These are phyloP conservation scores for Chymomyza procnemis DNA, from an alignment of 2,888 invertebrate genomes.

Conservation along the genomic window DNA sequence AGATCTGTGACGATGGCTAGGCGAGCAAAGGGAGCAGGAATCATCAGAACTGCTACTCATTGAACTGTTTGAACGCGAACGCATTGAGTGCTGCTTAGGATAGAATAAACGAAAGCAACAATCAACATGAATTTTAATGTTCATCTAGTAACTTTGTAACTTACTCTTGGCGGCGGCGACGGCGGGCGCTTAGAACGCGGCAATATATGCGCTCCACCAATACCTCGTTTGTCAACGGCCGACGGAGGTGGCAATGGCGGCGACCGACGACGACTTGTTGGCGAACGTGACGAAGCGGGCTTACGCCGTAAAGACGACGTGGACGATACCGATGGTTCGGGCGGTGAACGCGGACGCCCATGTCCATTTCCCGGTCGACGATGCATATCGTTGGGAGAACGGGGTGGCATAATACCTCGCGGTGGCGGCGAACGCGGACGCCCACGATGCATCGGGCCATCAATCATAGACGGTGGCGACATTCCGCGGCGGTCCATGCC, in stretches of 20 bases:
- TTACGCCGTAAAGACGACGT: slow-evolving; percentile 69
- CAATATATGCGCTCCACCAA: slow-evolving; percentile 66
- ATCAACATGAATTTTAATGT: background rate
- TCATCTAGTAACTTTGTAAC: slow-evolving; percentile 10
- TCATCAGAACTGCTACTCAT: slow-evolving; percentile 90
- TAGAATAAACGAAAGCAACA: background rate
- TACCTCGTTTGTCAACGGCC: slow-evolving; percentile 64
- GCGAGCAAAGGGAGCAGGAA: slow-evolving; percentile 90
- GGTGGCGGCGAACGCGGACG: slow-evolving; percentile 75
- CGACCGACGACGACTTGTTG: slow-evolving; percentile 66
- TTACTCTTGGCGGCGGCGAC: slow-evolving; percentile 78
- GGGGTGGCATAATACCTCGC: slow-evolving; percentile 61
- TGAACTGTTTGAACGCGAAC: slow-evolving; percentile 87
- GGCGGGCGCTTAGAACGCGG: slow-evolving; percentile 78
- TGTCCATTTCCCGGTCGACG: slow-evolving; percentile 65
- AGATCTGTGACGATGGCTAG: slow-evolving; percentile 79
- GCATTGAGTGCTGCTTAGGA: slow-evolving; percentile 75
- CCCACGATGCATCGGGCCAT: slow-evolving; percentile 60
- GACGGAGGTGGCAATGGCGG: slow-evolving; percentile 75
- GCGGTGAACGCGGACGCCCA: slow-evolving; percentile 76
- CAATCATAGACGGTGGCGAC: slow-evolving; percentile 74
- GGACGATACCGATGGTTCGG: slow-evolving; percentile 65
- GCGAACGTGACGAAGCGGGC: slow-evolving; percentile 75
- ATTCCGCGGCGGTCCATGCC: slow-evolving; percentile 76
- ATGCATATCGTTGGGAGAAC: slow-evolving; percentile 74